Base-by-base conservation (phyloP, 2,888 invertebrate genomes). In the Seladonia tumulorum region DNA sequence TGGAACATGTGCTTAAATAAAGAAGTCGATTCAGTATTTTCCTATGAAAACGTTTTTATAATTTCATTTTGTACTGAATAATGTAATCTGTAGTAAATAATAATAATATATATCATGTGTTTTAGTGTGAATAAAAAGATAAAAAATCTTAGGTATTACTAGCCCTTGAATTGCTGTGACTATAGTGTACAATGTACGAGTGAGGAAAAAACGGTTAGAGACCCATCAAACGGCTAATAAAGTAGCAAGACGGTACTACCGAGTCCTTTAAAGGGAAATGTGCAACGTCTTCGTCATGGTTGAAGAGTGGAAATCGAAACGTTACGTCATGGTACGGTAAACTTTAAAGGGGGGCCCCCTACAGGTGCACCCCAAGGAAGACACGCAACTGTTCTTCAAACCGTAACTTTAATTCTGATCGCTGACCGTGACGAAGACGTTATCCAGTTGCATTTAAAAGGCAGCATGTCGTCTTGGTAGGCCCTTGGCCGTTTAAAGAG, bases 401-500 rank as follows among this genome's bases (percentile, higher is more conserved):
- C 42, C 70, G 70, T 39, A 22, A 70, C 70, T 79, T 22, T 29
- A 83, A 74, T 63, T 87, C 73, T 47, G 83, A 57, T 25, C 49
- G 45, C 7, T 12, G 29, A 66, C 80, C 89, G 86, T 91, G 79
- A 85, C 93, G 84, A 94, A 94, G 93, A 94, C 92, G 92, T 93
- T 92, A 82, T 72, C n/a, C 72, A n/a, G 80, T 49, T 45, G 76
- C 85, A 45, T 92, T 93, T 93, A 93, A 94, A 93, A 76, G 86
- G 74, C 88, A 84, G 85, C 84, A 85, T 89, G 82, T 85, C 76
- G 81, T 68, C 66, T 49, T 73, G 57, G n/a, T 47, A 57, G 29
- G 22, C 47, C 72, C 25, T 39, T 18, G 18, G 79, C 29, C 82
- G 35, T 83, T 89, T 87, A 86, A 86, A 88, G 76, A 39, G 80